Evolutionary conservation across 2,888 invertebrate species (phyloP).

Genomic region (Agrotis exclamationis): DNA sequence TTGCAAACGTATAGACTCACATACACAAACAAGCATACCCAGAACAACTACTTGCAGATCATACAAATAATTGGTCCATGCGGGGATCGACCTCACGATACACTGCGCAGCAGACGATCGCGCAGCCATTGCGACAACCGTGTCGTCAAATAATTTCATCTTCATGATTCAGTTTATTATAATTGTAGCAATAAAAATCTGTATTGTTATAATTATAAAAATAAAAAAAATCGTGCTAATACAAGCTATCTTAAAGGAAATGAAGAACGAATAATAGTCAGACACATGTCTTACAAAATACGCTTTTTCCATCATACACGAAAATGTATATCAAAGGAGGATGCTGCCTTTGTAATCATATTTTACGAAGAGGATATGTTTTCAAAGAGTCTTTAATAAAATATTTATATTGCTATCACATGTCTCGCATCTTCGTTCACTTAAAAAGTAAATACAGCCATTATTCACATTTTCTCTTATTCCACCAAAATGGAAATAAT

Average conservation of each 20-base stretch:
- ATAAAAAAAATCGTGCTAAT: neutral
- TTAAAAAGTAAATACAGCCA: neutral
- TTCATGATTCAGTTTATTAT: too few relatives aligned
- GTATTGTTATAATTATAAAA: too few relatives aligned
- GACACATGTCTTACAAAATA: constrained; percentile 16
- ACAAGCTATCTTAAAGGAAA: neutral
- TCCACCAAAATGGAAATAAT: neutral
- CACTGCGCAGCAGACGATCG: too few relatives aligned
- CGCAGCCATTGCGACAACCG: too few relatives aligned
- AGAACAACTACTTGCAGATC: too few relatives aligned
- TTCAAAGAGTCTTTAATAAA: constrained; percentile 38
- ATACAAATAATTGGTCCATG: too few relatives aligned
- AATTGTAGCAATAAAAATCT: too few relatives aligned
- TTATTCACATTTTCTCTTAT: neutral
- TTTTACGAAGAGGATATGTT: constrained; percentile 20
- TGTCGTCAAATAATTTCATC: too few relatives aligned
- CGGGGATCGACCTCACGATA: too few relatives aligned
- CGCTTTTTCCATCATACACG: constrained; percentile 1
- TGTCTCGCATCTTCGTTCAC: neutral
- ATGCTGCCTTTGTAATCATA: constrained; percentile 41
- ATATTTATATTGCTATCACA: constrained; percentile 42
- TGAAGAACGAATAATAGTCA: constrained; percentile 12
- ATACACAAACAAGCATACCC: too few relatives aligned
- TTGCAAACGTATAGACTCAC: too few relatives aligned
- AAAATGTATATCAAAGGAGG: constrained; percentile 20